Percentiles rank a stretch among this genome's conserved stretches.
phyloP scores from a whole-genome alignment of 2,113 vertebrate genomes.

The Pygoscelis antarcticus region DNA sequence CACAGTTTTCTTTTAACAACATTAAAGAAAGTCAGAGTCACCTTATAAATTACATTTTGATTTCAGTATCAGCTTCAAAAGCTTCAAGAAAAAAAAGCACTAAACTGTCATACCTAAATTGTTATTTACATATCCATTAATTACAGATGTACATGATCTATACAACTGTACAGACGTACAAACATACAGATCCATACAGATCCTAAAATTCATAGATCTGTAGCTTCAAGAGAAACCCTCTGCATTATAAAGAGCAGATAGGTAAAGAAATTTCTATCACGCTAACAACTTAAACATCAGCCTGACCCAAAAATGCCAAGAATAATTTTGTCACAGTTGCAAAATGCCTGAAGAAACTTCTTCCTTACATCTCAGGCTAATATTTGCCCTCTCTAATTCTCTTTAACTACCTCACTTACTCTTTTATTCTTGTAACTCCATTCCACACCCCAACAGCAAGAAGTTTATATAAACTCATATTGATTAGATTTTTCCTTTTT shows the following conservation, averaged over 20 bases:
- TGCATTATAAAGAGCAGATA: not conserved
- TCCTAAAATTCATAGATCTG: not conserved
- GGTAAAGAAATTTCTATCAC: not conserved
- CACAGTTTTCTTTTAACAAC: not conserved
- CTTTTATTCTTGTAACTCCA: not conserved
- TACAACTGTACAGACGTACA: not conserved
- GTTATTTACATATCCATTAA: not conserved
- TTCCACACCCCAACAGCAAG: not conserved
- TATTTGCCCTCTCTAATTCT: not conserved
- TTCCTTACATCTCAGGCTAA: not conserved
- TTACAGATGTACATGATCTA: not conserved
- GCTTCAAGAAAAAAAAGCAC: not conserved
- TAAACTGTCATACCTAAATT: not conserved
- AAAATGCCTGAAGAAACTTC: not conserved
- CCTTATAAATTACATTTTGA: not conserved
- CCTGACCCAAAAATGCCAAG: conserved; percentile 51
- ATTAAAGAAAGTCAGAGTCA: not conserved
- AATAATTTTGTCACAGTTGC: conserved; percentile 29
- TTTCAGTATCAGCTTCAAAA: not conserved
- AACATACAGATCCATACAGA: not conserved
- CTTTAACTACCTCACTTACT: not conserved
- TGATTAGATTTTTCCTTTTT: not conserved
- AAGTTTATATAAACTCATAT: not conserved
- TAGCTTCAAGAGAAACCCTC: not conserved
- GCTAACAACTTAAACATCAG: not conserved